Evolutionary conservation across 2,797 vertebrate species (phyloP).

Genomic region (Aldrovandia affinis): DNA sequence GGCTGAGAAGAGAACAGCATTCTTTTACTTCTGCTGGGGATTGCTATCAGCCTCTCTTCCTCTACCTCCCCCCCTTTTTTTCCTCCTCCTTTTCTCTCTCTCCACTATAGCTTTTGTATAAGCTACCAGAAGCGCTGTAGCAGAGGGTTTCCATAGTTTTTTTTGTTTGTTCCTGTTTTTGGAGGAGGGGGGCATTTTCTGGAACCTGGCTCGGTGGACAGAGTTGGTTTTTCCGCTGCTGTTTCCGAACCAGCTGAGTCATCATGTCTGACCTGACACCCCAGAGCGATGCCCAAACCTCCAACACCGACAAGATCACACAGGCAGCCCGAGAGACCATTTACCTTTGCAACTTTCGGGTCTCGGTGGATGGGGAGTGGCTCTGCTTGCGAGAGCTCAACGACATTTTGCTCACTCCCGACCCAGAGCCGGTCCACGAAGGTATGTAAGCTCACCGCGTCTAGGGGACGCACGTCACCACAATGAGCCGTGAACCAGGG

Average conservation of each 20-base stretch:
- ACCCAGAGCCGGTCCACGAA: conserved; percentile 97
- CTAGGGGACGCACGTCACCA: neutral
- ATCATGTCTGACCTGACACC: conserved; percentile 99
- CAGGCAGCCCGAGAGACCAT: conserved; percentile 99
- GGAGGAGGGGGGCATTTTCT: conserved; percentile 1
- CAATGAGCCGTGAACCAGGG: neutral
- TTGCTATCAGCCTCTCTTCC: conserved; percentile 38
- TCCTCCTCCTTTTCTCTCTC: conserved; percentile 43
- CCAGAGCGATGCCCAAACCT: conserved; percentile 95
- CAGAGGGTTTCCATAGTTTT: conserved; percentile 32
- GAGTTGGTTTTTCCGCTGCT: conserved; percentile 31
- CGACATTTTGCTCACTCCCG: conserved; percentile 98
- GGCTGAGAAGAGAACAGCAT: conserved; percentile 67
- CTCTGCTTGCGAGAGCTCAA: conserved; percentile 97
- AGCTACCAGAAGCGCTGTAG: conserved; percentile 23
- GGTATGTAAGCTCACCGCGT: conserved; percentile 72
- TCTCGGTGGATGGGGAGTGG: conserved; percentile 99
- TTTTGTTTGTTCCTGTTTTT: conserved; percentile 35
- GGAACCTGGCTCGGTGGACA: neutral
- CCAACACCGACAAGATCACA: conserved; percentile 99
- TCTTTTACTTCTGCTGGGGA: conserved; percentile 64
- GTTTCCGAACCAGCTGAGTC: conserved; percentile 89
- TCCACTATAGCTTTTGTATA: conserved; percentile 30
- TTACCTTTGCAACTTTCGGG: conserved; percentile 99
- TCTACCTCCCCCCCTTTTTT: conserved; percentile 38